Evolutionary conservation across 2,888 invertebrate genomes (phyloP), one percentile per base, ranked within the genome.

Genomic region (Pachydiplax longipennis): DNA sequence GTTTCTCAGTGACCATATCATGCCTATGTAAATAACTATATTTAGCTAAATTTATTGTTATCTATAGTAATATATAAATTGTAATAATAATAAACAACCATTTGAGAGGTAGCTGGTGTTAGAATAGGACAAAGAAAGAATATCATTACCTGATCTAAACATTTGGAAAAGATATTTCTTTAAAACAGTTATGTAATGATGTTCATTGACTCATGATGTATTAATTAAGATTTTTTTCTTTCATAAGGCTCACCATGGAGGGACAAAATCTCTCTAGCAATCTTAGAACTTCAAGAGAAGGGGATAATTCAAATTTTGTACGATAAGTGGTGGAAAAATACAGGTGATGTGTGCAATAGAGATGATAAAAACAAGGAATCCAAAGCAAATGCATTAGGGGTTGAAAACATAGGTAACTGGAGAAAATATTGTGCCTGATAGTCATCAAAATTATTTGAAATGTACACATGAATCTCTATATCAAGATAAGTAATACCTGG

Each of bases 321-420:
- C 94, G 99, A 98, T 93, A 99, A 98, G 94, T 99, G 99, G 99
- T 99, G 99, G 99, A 98, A 99, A 94, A 98, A 98, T 93, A 98
- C 98, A 0, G 98, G 98, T 0, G 98, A 98, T 92, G 97, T 97
- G 0, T 98, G 98, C 93, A 97, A 97, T 92, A 95, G 98, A 90
- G 97, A 98, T 92, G 97, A 97, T 93, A 97, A 97, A 93, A 97
- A 97, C 92, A 98, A 97, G 92, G 98, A 98, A 92, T 97, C 98
- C 91, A 98, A 98, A 94, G 99, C 99, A 0, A 98, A 97, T 93
- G 98, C 99, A 0, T 95, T 99, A 22, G 99, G 99, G 0, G 97
- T 99, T 81, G 97, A 97, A 94, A 98, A 98, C 94, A 97, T 97
- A 92, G 97, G 98, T 96, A 93, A 94, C 95, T 93, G 31, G n/a